Percentiles rank a stretch among this genome's conserved stretches.
These are phyloP conservation scores for Eupithecia pulchellata DNA, from an alignment of 2,888 invertebrate species.

Conservation along the genomic window DNA sequence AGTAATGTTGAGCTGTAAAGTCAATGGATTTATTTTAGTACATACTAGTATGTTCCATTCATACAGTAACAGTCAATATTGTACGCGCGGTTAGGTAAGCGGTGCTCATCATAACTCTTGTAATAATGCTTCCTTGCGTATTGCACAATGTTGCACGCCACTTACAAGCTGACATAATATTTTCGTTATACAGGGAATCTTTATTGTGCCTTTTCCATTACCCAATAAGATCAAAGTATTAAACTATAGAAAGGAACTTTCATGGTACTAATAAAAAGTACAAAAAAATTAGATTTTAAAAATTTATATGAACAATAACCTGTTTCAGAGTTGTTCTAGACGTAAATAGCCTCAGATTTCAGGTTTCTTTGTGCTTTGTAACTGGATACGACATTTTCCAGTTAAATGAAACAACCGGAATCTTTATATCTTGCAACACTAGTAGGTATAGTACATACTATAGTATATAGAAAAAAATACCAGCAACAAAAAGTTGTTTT, in stretches of 20 bases:
- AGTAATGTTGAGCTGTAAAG: too few species aligned
- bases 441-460: too few species aligned
- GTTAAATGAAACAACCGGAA: too few species aligned
- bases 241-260: not conserved
- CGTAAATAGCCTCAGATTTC: not conserved
- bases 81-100: slow-evolving; percentile 59
- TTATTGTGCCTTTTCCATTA: not conserved
- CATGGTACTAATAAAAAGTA: not conserved
- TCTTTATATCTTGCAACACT: too few species aligned
- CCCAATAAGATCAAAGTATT: too few species aligned
- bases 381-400: not conserved
- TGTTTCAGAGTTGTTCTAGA: not conserved
- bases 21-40: too few species aligned
- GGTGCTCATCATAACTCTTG: slow-evolving; percentile 60
- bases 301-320: not conserved
- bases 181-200: slow-evolving; percentile 3
- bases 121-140: slow-evolving; percentile 62
- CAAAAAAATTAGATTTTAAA: not conserved
- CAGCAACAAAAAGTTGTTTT: too few species aligned
- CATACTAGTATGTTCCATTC: slow-evolving; percentile 22
- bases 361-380: not conserved
- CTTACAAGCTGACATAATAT: slow-evolving; percentile 45
- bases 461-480: too few species aligned
- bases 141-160: slow-evolving; percentile 68
- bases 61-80: slow-evolving; percentile 51